Evolutionary conservation across 2,888 invertebrate genomes (phyloP).

Genomic region (Noctuana brunneofusca): DNA sequence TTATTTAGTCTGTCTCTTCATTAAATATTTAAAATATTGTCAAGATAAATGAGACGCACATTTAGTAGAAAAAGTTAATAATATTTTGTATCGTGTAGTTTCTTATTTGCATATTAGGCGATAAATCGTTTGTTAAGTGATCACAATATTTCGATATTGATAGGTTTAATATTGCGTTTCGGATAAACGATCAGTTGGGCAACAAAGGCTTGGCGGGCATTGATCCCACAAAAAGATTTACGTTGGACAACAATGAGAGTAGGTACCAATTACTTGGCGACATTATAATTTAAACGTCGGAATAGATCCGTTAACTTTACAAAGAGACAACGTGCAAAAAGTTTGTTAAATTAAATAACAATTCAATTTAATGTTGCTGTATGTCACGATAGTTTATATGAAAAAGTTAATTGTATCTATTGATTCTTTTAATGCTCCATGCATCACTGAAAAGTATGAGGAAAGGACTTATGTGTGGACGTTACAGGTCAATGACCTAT

Average conservation of each 20-base stretch:
- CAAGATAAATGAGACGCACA: constrained; percentile 1
- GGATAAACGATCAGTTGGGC: constrained; percentile 56
- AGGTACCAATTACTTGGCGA: constrained; percentile 63
- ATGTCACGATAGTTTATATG: constrained; percentile 45
- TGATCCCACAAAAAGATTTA: constrained; percentile 62
- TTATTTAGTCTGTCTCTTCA: too few relatives aligned
- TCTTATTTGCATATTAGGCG: constrained; percentile 27
- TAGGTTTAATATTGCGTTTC: constrained; percentile 51
- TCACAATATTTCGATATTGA: constrained; percentile 46
- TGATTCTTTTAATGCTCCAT: constrained; percentile 47
- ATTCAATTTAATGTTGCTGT: constrained; percentile 2
- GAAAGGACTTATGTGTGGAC: constrained; percentile 54
- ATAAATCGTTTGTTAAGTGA: constrained; percentile 33
- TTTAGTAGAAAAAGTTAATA: constrained; percentile 3
- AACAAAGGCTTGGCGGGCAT: constrained; percentile 64
- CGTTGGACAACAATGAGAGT: constrained; percentile 60
- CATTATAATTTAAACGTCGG: constrained; percentile 49
- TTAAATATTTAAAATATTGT: constrained; percentile 15
- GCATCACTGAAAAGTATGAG: constrained; percentile 51
- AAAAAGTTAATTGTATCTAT: constrained; percentile 47
- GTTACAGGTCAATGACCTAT: constrained; percentile 70
- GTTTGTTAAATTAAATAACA: constrained; percentile 36
- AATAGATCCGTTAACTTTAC: constrained; percentile 53
- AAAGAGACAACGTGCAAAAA: constrained; percentile 46
- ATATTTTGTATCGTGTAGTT: constrained; percentile 6